phyloP scores from a whole-genome alignment of 2,888 invertebrate genomes.

The Panopea generosa region DNA sequence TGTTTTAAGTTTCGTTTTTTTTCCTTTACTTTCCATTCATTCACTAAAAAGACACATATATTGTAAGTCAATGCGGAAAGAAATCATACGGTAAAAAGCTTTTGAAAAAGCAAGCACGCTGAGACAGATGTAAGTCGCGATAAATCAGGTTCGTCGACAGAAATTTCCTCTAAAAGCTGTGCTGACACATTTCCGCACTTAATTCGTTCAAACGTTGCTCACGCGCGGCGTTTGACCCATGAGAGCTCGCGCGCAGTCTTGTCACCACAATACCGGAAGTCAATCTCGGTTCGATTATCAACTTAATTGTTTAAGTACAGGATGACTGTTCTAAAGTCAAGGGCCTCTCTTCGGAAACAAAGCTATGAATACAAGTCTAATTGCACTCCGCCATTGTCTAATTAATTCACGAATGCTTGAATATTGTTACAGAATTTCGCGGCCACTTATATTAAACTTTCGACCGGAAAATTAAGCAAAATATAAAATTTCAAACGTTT shows the following conservation, averaged over 20 bases:
- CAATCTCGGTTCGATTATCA: constrained; percentile 32
- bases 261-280: constrained; percentile 54
- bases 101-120: too few species aligned
- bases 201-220: neutral
- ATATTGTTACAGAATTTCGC: constrained; percentile 10
- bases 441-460: constrained; percentile 15
- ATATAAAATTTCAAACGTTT: constrained; percentile 19
- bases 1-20: too few species aligned
- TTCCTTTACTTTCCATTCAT: too few species aligned
- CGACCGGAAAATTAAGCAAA: constrained; percentile 57
- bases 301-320: constrained; percentile 41
- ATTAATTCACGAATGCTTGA: constrained; percentile 45
- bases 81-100: too few species aligned
- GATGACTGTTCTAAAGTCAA: constrained; percentile 45
- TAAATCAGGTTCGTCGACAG: constrained; percentile 1
- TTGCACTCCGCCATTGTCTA: constrained; percentile 45
- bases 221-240: constrained; percentile 45
- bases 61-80: too few species aligned
- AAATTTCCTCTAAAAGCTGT: constrained; percentile 1
- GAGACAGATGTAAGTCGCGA: constrained; percentile 3
- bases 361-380: constrained; percentile 40
- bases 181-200: too few species aligned
- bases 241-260: constrained; percentile 25
- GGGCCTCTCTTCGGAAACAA: constrained; percentile 49
- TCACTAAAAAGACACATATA: too few species aligned